These are phyloP conservation scores for Theocolax elegans DNA, from an alignment of 1,140 invertebrate species.

Conservation along the genomic window DNA sequence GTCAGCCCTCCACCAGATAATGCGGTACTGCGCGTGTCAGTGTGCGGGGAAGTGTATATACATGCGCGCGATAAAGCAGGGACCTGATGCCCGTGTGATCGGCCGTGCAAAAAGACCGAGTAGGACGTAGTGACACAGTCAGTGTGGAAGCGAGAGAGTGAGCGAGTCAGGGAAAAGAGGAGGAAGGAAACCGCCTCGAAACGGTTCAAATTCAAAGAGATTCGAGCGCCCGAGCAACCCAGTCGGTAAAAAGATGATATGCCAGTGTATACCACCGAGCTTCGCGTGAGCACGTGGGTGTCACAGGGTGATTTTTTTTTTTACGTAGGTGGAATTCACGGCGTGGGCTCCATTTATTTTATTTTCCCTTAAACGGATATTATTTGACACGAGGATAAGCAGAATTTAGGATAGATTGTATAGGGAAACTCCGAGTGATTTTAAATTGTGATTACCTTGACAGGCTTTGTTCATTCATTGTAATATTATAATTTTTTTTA, in stretches of 20 bases:
- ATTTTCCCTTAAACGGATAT: too few relatives aligned
- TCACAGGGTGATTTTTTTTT: too few relatives aligned
- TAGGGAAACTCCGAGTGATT: too few relatives aligned
- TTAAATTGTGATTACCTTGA: too few relatives aligned
- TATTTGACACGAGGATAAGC: too few relatives aligned
- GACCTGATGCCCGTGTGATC: conserved; percentile 24
- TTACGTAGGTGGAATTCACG: too few relatives aligned
- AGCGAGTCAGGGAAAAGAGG: too few relatives aligned
- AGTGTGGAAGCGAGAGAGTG: not conserved
- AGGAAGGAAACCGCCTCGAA: not conserved
- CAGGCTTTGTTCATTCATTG: too few relatives aligned
- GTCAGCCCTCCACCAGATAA: not conserved
- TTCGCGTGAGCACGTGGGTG: not conserved
- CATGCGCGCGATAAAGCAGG: conserved; percentile 33
- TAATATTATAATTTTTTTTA: too few relatives aligned
- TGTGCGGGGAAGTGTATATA: not conserved
- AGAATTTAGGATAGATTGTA: too few relatives aligned
- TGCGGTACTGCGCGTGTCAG: not conserved
- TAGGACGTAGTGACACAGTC: too few relatives aligned
- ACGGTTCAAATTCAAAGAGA: not conserved
- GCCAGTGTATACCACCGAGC: not conserved
- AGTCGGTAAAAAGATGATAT: conserved; percentile 31
- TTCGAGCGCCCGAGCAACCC: not conserved
- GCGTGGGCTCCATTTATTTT: too few relatives aligned
- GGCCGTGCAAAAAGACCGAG: conserved; percentile 2